Conservation (phyloP, 2,888 invertebrate species). For the Volucella inanis region DNA sequence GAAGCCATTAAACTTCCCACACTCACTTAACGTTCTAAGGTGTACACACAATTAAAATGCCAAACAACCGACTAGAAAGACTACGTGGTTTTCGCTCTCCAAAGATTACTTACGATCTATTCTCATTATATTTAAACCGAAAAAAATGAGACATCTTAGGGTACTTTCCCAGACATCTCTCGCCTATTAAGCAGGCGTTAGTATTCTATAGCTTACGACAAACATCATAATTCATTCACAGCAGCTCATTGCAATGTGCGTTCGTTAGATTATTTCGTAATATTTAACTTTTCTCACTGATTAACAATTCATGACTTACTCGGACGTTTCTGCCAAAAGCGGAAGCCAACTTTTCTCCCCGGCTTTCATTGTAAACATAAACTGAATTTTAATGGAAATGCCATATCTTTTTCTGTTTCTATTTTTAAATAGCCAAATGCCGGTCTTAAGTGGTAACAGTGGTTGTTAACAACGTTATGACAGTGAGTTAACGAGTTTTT, state of each 20-base stretch:
- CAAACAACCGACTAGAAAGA: slow-evolving; percentile 20
- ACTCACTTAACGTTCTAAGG: slow-evolving; percentile 13
- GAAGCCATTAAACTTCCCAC: not conserved
- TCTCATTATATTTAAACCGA: not conserved
- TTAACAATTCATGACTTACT: slow-evolving; percentile 27
- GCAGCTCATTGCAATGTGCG: not conserved
- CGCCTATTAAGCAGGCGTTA: slow-evolving; percentile 30
- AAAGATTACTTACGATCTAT: not conserved
- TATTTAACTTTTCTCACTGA: slow-evolving; percentile 9
- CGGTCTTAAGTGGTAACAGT: not conserved
- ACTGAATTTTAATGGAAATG: slow-evolving; percentile 24
- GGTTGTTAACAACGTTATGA: slow-evolving; percentile 1
- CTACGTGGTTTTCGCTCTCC: slow-evolving; percentile 23
- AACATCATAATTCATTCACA: slow-evolving; percentile 12
- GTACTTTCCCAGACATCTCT: slow-evolving; percentile 17
- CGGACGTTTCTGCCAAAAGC: not conserved
- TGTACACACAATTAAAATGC: slow-evolving; percentile 29
- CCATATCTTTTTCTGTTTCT: too few relatives aligned
- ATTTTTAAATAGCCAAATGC: not conserved
- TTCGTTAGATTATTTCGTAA: not conserved
- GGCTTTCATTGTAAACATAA: slow-evolving; percentile 14
- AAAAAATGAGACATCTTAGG: slow-evolving; percentile 21
- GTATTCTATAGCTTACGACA: slow-evolving; percentile 3
- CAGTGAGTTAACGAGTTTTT: not conserved
- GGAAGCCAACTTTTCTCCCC: not conserved